A percentile compares a stretch with the other conserved stretches of the same genome.
Evolutionary conservation across 2,888 invertebrate genomes (phyloP).

Genomic region (Chrysolina oricalcia): DNA sequence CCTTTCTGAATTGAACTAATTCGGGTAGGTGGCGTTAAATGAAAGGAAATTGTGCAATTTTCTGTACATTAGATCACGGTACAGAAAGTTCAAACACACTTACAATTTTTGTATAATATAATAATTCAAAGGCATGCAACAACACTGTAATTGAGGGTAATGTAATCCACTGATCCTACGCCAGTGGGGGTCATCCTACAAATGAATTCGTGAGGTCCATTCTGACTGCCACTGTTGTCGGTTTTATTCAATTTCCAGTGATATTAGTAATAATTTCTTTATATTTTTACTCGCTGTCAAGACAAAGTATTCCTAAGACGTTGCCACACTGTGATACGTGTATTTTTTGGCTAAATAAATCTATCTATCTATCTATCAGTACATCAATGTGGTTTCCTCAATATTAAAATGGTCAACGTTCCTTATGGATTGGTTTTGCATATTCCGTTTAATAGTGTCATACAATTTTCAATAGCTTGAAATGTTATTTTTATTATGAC

Average conservation of each 20-base stretch:
- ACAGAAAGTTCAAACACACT: conserved; percentile 20
- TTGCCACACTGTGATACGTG: too few relatives aligned
- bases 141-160: conserved; percentile 24
- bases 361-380: too few relatives aligned
- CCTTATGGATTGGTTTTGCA: too few relatives aligned
- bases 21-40: conserved; percentile 14
- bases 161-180: conserved; percentile 20
- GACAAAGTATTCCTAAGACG: too few relatives aligned
- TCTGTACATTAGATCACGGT: conserved; percentile 16
- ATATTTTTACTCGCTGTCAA: too few relatives aligned
- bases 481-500: too few relatives aligned
- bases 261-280: too few relatives aligned
- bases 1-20: conserved; percentile 9
- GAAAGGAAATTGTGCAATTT: conserved; percentile 16
- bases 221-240: conserved; percentile 1
- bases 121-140: conserved; percentile 20
- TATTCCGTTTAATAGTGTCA: not conserved
- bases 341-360: too few relatives aligned
- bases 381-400: not conserved
- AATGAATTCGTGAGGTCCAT: conserved; percentile 17
- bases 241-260: not conserved
- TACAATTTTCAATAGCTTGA: not conserved
- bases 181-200: conserved; percentile 23
- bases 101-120: conserved; percentile 11
- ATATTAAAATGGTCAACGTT: not conserved